Evolutionary conservation across 1,140 invertebrate genomes (phyloP), one percentile per base, ranked within the genome.

Genomic region (Cecropterus lyciades): DNA sequence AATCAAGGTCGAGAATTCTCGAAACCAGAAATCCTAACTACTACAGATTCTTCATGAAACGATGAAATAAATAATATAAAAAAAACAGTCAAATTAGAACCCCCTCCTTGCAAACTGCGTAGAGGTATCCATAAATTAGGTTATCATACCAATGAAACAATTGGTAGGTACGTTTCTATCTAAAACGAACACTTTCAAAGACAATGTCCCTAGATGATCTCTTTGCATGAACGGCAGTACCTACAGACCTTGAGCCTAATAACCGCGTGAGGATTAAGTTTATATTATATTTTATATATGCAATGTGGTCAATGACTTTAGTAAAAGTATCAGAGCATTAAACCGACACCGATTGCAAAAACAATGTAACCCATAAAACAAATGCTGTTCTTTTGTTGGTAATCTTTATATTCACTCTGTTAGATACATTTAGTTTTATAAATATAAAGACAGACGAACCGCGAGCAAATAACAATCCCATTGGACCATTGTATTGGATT

Each of bases 241-340:
- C n/a, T n/a, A 60, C 53, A 62, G 69, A 70, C 73, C 73, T 75
- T 73, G 73, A 68, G 57, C 73, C 63, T 69, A 68, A 68, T 72
- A 59, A 75, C 49, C 33, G 57, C 67, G 57, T 68, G 56, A 63
- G 69, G 59, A 65, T 73, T 57, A 55, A 56, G 24, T 65, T 65
- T 66, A 69, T 71, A 65, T 66, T 68, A 74, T 65, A 42, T 69
- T 69, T 67, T 69, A 59, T 63, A 72, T 77, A 77, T 65, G 73
- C 67, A 75, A 70, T 69, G 75, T 77, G 72, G 72, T 74, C 75
- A 77, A 77, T 77, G 75, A 69, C 70, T 75, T 75, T 72, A 62
- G 67, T 76, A 79, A 76, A 72, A 74, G 68, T 74, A 77, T 68
- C 69, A 71, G 74, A 73, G 71, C 71, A 73, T 67, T 73, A 62